Evolutionary conservation across 2,113 vertebrate species (phyloP).

Genomic region (Ictalurus punctatus): DNA sequence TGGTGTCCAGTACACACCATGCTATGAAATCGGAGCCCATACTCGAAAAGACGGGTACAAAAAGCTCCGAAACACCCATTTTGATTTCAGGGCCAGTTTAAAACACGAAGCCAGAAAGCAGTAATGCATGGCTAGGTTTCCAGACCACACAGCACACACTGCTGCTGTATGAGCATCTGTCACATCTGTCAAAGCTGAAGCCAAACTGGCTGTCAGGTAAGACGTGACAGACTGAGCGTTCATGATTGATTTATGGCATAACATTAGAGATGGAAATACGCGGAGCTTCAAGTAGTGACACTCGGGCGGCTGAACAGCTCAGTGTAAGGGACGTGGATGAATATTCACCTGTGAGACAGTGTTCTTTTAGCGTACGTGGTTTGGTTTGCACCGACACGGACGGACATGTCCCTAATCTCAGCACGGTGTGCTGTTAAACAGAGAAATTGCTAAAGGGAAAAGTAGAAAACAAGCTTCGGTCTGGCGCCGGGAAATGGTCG

Average conservation of each 20-base stretch:
- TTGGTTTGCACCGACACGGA: background rate
- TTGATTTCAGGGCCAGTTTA: background rate
- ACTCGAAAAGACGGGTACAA: background rate
- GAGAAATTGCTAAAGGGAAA: background rate
- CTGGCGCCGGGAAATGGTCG: background rate
- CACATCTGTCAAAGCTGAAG: constrained; percentile 23
- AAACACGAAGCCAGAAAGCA: constrained; percentile 24
- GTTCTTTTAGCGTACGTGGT: background rate
- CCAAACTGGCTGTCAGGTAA: constrained; percentile 11
- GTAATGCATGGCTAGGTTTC: background rate
- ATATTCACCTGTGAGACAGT: background rate
- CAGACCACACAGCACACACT: too few relatives aligned
- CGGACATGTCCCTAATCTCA: background rate
- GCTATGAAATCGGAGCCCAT: background rate
- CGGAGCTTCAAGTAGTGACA: background rate
- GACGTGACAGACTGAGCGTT: background rate
- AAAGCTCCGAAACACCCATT: background rate
- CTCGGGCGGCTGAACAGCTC: background rate
- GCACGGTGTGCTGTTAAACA: background rate
- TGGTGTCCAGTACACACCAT: background rate
- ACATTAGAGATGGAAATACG: background rate
- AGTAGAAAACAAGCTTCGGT: background rate
- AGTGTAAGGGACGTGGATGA: background rate
- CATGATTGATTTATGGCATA: constrained; percentile 18
- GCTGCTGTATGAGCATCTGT: background rate